A percentile compares a stretch with the other conserved stretches of the same genome.
Conservation (phyloP, 2,113 vertebrate genomes). For the Gymnobelideus leadbeateri region DNA sequence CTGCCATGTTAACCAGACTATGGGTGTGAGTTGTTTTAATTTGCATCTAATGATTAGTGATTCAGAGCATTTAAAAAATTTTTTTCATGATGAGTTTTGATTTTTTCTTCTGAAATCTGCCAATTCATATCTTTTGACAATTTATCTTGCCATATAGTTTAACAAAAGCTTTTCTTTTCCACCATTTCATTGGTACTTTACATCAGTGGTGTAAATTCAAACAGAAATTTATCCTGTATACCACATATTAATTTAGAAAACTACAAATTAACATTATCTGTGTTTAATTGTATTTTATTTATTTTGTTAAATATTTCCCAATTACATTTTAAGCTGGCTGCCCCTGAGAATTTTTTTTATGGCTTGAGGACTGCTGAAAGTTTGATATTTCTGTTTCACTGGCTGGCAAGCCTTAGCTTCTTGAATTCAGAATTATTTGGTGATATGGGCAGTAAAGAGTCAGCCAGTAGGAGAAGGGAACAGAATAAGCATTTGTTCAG, state of each 20-base stretch:
- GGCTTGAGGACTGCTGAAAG: too few species aligned
- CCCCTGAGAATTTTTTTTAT: too few species aligned
- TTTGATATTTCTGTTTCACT: not conserved
- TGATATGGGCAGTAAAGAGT: not conserved
- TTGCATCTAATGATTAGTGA: not conserved
- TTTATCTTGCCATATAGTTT: not conserved
- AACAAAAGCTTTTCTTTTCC: not conserved
- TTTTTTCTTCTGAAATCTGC: not conserved
- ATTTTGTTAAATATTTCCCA: not conserved
- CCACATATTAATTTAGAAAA: not conserved
- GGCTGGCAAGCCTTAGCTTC: not conserved
- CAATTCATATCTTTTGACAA: not conserved
- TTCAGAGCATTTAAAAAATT: not conserved
- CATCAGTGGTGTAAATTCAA: not conserved
- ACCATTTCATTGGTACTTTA: not conserved
- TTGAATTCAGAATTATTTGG: not conserved
- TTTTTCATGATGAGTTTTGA: too few species aligned
- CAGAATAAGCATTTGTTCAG: not conserved
- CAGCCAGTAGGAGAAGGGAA: not conserved
- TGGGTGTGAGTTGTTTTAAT: not conserved
- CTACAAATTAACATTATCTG: not conserved
- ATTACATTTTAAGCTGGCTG: not conserved
- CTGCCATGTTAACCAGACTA: not conserved
- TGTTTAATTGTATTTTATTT: not conserved
- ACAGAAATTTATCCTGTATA: not conserved